phyloP scores from a whole-genome alignment of 2,797 vertebrate species.

The Enteromius fasciolatus region DNA sequence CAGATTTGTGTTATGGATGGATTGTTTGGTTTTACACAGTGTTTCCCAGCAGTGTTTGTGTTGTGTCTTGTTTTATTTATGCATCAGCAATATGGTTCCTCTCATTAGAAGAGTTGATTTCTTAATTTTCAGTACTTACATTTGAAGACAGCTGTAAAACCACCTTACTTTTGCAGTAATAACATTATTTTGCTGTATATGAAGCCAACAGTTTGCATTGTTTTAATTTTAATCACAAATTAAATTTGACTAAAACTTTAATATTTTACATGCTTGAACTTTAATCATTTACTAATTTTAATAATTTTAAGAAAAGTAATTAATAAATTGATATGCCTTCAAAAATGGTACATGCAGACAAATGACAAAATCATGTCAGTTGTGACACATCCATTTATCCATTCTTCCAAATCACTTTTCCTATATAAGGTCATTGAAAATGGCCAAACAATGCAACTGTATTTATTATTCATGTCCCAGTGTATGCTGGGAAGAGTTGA shows the following conservation, averaged over 20 bases:
- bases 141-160: background rate
- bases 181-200: background rate
- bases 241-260: background rate
- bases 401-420: background rate
- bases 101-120: background rate
- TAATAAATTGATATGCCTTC: background rate
- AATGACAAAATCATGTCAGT: background rate
- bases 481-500: background rate
- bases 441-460: background rate
- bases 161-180: background rate
- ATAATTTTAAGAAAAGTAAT: background rate
- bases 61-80: constrained; percentile 8
- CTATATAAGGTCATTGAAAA: background rate
- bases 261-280: too few species aligned
- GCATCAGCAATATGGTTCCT: background rate
- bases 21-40: constrained; percentile 1
- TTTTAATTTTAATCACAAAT: background rate
- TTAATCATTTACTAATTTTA: too few species aligned
- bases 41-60: constrained; percentile 18
- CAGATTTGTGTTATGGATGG: constrained; percentile 11
- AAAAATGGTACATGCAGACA: background rate
- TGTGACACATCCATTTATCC: background rate
- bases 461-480: background rate
- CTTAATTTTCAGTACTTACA: background rate
- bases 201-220: background rate